phyloP scores from a whole-genome alignment of 2,888 invertebrate species.

The Notodonta dromedarius region DNA sequence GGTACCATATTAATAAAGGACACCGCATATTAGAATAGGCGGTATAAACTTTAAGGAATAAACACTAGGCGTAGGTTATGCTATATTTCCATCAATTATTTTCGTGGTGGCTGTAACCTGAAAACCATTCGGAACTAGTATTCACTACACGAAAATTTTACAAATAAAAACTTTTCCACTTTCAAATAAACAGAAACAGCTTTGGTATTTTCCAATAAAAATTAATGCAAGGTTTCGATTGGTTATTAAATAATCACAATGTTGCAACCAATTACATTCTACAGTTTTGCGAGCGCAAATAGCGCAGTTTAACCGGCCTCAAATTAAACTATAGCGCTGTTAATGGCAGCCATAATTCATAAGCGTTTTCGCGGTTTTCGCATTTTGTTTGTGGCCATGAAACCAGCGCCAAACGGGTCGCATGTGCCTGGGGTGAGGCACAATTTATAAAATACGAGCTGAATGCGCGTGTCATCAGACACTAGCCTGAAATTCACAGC shows the following conservation, averaged over 20 bases:
- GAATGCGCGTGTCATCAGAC: too few species aligned
- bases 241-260: slow-evolving; percentile 14
- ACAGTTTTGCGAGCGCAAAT: slow-evolving; percentile 23
- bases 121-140: too few species aligned
- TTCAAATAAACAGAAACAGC: too few species aligned
- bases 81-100: too few species aligned
- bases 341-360: slow-evolving; percentile 37
- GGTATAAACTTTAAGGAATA: too few species aligned
- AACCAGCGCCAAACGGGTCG: slow-evolving; percentile 10
- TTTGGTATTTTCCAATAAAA: not conserved
- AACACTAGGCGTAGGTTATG: too few species aligned
- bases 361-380: slow-evolving; percentile 15
- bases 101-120: too few species aligned
- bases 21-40: too few species aligned
- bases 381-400: slow-evolving; percentile 34
- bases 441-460: not conserved
- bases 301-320: slow-evolving; percentile 27
- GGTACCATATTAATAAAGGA: too few species aligned
- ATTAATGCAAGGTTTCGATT: not conserved
- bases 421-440: not conserved
- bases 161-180: too few species aligned
- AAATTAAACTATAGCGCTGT: slow-evolving; percentile 33
- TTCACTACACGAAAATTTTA: too few species aligned
- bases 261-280: slow-evolving; percentile 24
- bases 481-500: too few species aligned